A percentile compares a stretch with the other conserved stretches of the same genome.
Evolutionary conservation across 2,113 vertebrate genomes (phyloP).

Genomic region (Bungarus multicinctus): DNA sequence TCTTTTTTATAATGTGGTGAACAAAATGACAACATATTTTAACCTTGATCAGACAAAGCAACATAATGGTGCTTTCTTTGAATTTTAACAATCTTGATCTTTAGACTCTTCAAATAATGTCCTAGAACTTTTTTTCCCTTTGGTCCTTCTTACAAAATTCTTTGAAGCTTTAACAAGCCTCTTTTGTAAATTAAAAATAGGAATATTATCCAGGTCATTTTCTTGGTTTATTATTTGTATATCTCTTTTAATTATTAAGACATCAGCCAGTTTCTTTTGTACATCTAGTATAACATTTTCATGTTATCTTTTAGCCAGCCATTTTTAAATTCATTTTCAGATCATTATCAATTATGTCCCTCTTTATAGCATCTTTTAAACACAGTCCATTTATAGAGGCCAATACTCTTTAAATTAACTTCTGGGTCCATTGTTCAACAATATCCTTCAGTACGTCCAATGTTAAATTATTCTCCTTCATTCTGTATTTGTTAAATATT

Average conservation of each 20-base stretch:
- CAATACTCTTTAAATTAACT: not conserved
- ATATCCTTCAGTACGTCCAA: not conserved
- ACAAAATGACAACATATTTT: not conserved
- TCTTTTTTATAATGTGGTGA: too few relatives aligned
- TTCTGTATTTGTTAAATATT: not conserved
- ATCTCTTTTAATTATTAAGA: not conserved
- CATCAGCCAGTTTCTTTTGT: not conserved
- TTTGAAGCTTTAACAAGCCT: not conserved
- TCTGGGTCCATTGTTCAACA: not conserved
- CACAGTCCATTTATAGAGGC: not conserved
- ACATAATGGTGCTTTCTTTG: not conserved
- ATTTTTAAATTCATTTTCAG: not conserved
- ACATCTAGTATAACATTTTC: not conserved
- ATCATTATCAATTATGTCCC: not conserved
- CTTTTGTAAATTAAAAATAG: not conserved
- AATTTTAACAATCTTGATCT: not conserved
- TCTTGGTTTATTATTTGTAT: not conserved
- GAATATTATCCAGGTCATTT: not conserved
- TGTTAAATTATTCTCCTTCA: not conserved
- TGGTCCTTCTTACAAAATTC: not conserved
- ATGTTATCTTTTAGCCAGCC: not conserved
- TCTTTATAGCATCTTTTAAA: not conserved
- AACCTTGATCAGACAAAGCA: not conserved
- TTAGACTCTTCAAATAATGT: not conserved
- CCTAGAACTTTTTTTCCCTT: not conserved